Base-by-base conservation (phyloP, 2,888 invertebrate genomes). In the Leptinotarsa juncta region DNA sequence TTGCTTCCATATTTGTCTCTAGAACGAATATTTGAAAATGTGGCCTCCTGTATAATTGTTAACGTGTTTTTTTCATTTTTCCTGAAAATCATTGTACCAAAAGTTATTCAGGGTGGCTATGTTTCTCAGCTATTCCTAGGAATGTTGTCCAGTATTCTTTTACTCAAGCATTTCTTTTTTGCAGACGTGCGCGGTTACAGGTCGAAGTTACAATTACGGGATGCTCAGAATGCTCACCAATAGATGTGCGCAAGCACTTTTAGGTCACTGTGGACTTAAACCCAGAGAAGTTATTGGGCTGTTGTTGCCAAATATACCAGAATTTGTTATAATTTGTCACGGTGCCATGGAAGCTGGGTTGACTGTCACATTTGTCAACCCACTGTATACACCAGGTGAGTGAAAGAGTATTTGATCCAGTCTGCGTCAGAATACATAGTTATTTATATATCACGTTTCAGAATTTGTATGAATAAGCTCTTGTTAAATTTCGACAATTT, bases 301-400 rank as follows among this genome's bases (percentile, higher is more conserved):
- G 26, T 89, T 94, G 51, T 86, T 94, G 78, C 94, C 93, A 7
- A 94, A 94, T 85, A 89, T 93, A 70, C 94, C 94, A 0, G 94
- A 94, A 87, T 94, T 91, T 83, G 88, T 90, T 14, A 90, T 93
- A 32, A 89, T 91, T n/a, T 91, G 92, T 66, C 91, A 92, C 81
- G 93, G 93, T 3, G 92, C 93, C 62, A 89, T 93, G 84, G 89
- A 90, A 77, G 93, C 93, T 2, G 93, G 93, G 0, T 86, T 93
- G 2, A 89, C 90, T 3, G 92, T 92, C 16, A 93, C 93, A 0
- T 93, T 93, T 81, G 93, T 92, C 3, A 94, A 93, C 84, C 93
- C 93, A 0, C 86, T 93, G 55, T 93, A 93, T 83, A 94, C 93
- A 15, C 89, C 91, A 84, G 92, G 93, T 92, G 86, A 86, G 75